A percentile compares a stretch with the other conserved stretches of the same genome.
These are phyloP conservation scores for Spialia ferax DNA, from an alignment of 2,888 invertebrate genomes.

Conservation along the genomic window DNA sequence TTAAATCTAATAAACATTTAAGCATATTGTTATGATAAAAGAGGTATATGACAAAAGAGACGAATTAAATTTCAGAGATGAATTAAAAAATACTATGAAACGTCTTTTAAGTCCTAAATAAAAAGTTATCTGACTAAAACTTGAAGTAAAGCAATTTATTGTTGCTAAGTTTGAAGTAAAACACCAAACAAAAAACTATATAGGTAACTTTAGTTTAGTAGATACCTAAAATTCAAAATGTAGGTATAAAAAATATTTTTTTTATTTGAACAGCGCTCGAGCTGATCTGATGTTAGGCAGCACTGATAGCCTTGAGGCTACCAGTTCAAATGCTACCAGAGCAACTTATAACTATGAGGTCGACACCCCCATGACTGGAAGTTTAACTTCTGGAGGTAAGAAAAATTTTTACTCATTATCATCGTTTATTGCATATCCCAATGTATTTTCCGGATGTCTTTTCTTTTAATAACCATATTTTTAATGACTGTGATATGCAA, in stretches of 20 bases:
- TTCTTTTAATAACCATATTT: neutral
- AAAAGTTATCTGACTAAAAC: no score
- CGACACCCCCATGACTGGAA: constrained; percentile 95
- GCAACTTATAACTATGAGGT: constrained; percentile 95
- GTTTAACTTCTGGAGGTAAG: constrained; percentile 91
- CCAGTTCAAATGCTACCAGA: constrained; percentile 93
- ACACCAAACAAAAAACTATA: no score
- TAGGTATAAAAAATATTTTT: constrained; percentile 9
- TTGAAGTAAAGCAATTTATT: neutral
- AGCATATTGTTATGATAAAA: no score
- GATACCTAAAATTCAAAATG: no score
- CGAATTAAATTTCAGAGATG: no score
- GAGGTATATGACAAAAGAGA: no score
- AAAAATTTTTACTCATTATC: constrained; percentile 3
- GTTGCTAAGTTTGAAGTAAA: neutral
- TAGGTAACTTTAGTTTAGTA: no score
- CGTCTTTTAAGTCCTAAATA: no score
- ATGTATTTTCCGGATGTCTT: neutral
- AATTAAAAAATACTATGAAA: no score
- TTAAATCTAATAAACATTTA: no score
- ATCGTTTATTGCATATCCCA: neutral
- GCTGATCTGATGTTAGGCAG: constrained; percentile 88
- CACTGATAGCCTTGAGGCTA: constrained; percentile 91
- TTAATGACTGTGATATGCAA: constrained; percentile 1
- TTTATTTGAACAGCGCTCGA: constrained; percentile 60